phyloP scores from a whole-genome alignment of 2,797 vertebrate species.

The Lindbergichthys nudifrons region DNA sequence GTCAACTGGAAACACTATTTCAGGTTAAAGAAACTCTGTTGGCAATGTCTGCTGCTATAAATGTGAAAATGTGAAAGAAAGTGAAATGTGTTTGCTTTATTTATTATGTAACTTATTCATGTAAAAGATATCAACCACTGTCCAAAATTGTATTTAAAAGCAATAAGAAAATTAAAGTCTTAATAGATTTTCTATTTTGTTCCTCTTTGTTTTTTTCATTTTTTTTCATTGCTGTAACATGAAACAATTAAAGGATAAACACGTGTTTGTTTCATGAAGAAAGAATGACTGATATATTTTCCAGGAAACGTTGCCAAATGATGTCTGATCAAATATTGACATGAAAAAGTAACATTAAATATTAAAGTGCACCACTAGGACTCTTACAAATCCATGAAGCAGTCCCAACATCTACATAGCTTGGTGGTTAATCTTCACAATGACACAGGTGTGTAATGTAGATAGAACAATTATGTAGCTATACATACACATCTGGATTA shows the following conservation, averaged over 20 bases:
- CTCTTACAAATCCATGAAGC: constrained; percentile 56
- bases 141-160: constrained; percentile 73
- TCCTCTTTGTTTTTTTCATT: constrained; percentile 36
- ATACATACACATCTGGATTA: constrained; percentile 23
- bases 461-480: constrained; percentile 11
- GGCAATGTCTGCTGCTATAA: constrained; percentile 71
- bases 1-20: constrained; percentile 33
- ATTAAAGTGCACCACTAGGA: constrained; percentile 56
- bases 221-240: constrained; percentile 1
- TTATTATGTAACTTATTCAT: constrained; percentile 81
- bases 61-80: constrained; percentile 54
- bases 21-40: constrained; percentile 49
- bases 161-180: constrained; percentile 83
- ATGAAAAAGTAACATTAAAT: constrained; percentile 54
- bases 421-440: constrained; percentile 43
- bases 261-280: constrained; percentile 22
- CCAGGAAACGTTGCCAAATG: constrained; percentile 43
- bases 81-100: constrained; percentile 69
- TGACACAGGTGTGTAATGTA: constrained; percentile 21
- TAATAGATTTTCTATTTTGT: constrained; percentile 79
- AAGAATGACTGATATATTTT: constrained; percentile 39
- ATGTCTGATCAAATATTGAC: constrained; percentile 64
- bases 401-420: constrained; percentile 28
- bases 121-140: constrained; percentile 58
- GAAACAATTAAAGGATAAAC: constrained; percentile 21